These are phyloP conservation scores for Thumatha senex DNA, from an alignment of 2,888 invertebrate genomes.

Conservation along the genomic window DNA sequence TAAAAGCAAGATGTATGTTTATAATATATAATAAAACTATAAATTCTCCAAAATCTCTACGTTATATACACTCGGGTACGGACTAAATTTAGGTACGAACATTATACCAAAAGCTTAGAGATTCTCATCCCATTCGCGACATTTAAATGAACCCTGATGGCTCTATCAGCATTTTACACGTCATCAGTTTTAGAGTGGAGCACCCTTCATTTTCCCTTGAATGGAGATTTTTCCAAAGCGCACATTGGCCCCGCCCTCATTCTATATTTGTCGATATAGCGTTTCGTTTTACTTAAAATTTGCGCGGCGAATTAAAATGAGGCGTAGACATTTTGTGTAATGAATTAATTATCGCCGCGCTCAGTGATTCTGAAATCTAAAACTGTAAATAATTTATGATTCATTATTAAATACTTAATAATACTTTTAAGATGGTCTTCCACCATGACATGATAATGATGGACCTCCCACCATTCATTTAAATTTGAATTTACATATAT, in stretches of 20 bases:
- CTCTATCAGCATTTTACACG: conserved; percentile 74
- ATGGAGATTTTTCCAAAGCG: conserved; percentile 62
- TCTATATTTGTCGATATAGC: conserved; percentile 56
- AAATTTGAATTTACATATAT: too few species aligned
- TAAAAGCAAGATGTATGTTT: too few species aligned
- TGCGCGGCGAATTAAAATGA: conserved; percentile 6
- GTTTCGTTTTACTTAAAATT: conserved; percentile 49
- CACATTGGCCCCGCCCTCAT: conserved; percentile 41
- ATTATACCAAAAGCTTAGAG: conserved; percentile 51
- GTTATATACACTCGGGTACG: conserved; percentile 26
- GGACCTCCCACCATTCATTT: too few species aligned
- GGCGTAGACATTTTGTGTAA: conserved; percentile 6
- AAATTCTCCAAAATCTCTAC: conserved; percentile 16
- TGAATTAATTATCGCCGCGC: conserved; percentile 16
- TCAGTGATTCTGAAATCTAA: neutral
- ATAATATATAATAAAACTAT: too few species aligned
- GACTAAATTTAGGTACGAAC: conserved; percentile 30
- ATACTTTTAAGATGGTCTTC: neutral
- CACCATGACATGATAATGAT: too few species aligned
- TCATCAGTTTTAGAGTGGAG: conserved; percentile 71
- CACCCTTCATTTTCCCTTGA: conserved; percentile 67
- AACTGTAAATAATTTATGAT: neutral
- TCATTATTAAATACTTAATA: neutral
- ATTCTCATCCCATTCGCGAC: conserved; percentile 59
- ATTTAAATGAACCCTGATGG: conserved; percentile 72